Conservation (phyloP, 2,113 vertebrate species). For the Eidolon helvum region DNA sequence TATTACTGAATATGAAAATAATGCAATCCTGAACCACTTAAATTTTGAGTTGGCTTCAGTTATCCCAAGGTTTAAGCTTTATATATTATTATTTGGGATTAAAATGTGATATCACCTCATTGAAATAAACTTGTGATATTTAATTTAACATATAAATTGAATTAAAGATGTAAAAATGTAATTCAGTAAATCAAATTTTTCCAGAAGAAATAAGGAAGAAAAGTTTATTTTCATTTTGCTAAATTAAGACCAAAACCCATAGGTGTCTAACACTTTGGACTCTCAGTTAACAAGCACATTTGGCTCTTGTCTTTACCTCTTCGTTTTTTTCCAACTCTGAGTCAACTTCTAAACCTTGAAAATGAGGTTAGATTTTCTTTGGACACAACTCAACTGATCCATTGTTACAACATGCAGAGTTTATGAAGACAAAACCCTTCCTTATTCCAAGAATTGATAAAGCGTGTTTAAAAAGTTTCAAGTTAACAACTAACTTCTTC, state of each 20-base stretch:
- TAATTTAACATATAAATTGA: not conserved
- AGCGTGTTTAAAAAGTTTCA: not conserved
- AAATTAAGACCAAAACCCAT: not conserved
- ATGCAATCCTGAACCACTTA: not conserved
- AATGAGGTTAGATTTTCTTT: not conserved
- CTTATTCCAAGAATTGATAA: not conserved
- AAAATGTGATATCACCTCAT: conserved; percentile 31
- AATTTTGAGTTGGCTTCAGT: conserved; percentile 11
- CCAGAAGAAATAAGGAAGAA: conserved; percentile 13
- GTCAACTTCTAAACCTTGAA: not conserved
- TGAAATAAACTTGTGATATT: conserved; percentile 33
- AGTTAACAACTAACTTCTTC: not conserved
- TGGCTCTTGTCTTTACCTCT: not conserved
- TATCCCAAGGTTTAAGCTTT: conserved; percentile 13
- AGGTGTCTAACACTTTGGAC: not conserved
- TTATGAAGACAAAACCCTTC: not conserved
- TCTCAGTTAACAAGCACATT: not conserved
- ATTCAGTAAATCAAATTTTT: conserved; percentile 2
- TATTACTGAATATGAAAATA: not conserved
- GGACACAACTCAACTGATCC: not conserved
- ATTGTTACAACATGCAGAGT: not conserved
- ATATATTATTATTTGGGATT: not conserved
- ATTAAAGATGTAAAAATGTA: conserved; percentile 8
- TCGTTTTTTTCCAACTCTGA: not conserved
- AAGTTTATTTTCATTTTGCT: conserved; percentile 31